Base-by-base conservation (phyloP, 2,888 invertebrate species). In the Epistrophe grossulariae region DNA sequence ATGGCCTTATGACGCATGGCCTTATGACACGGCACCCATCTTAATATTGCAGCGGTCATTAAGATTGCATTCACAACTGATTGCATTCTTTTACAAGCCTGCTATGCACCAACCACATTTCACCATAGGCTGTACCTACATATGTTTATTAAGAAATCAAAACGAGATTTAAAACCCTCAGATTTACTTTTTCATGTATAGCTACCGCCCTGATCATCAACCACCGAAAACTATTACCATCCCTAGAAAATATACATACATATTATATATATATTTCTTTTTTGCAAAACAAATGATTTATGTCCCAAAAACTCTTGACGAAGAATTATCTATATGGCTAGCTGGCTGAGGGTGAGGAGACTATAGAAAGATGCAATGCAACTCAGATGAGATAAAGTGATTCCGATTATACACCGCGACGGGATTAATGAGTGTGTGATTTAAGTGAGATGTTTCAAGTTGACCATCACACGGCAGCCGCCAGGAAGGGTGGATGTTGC, bases 401-500 rank as follows among this genome's bases (percentile, higher is more conserved):
- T 85, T 78, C 60, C 62, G 81, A 79, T 84, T 84, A 79, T 79
- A 71, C 45, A 55, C 43, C 57, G 76, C 84, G 79, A 74, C 77
- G 73, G 84, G 81, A 85, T 81, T 85, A 84, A 78, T 85, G 84
- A 64, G 77, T 73, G 81, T 64, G 78, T 74, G 85, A 74, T 85
- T 82, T 82, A 74, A 78, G 82, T 85, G 78, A 85, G 78, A 82
- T 73, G 73, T 85, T 64, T 79, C 64, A 73, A 81, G 85, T 66
- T 73, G 81, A 64, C 64, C 57, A 48, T 62, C 72, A 64, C 72
- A 64, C 76, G 55, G 24, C 70, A 45, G 6, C 43, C 15, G 45
- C n/a, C 8, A n/a, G 19, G 24, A 17, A n/a, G 10, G 28, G 45
- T 28, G 38, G 15, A 48, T 10, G 35, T 7, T 35, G 2, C 24